phyloP scores from a whole-genome alignment of 1,140 invertebrate species.

The Drosophila seguyi region DNA sequence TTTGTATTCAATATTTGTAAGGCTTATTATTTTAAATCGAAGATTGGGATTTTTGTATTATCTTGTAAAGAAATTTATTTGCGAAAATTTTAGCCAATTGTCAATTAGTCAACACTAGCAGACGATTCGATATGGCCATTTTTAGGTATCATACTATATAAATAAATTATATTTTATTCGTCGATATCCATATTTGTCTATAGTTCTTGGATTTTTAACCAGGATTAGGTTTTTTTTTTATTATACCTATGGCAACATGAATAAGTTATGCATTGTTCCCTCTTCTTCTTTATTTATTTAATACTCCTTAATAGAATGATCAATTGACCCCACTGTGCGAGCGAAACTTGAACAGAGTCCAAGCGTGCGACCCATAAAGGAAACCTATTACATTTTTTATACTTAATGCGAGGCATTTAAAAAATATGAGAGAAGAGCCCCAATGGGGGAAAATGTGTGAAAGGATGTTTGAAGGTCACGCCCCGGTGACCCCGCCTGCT shows the following conservation, averaged over 20 bases:
- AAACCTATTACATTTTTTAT: constrained; percentile 73
- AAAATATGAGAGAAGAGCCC: constrained; percentile 37
- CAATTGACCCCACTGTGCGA: not conserved
- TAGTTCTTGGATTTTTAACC: not conserved
- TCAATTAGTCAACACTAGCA: not conserved
- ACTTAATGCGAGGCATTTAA: constrained; percentile 68
- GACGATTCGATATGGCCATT: not conserved
- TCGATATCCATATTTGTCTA: too few relatives aligned
- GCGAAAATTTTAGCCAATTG: too few relatives aligned
- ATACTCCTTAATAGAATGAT: not conserved
- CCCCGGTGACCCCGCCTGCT: constrained; percentile 41
- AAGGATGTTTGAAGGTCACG: constrained; percentile 77
- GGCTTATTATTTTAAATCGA: too few relatives aligned
- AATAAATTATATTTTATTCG: too few relatives aligned
- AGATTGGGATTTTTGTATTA: not conserved
- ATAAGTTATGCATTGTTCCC: not conserved
- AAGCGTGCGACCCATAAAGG: constrained; percentile 54
- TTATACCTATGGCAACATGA: not conserved
- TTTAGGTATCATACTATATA: too few relatives aligned
- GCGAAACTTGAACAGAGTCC: constrained; percentile 23
- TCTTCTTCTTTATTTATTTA: not conserved
- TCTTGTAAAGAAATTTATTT: not conserved
- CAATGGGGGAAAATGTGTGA: constrained; percentile 36
- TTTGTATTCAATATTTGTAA: not conserved
- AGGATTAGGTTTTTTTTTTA: not conserved